These are phyloP conservation scores for Cerceris rybyensis DNA, from an alignment of 2,888 invertebrate genomes.

Conservation along the genomic window DNA sequence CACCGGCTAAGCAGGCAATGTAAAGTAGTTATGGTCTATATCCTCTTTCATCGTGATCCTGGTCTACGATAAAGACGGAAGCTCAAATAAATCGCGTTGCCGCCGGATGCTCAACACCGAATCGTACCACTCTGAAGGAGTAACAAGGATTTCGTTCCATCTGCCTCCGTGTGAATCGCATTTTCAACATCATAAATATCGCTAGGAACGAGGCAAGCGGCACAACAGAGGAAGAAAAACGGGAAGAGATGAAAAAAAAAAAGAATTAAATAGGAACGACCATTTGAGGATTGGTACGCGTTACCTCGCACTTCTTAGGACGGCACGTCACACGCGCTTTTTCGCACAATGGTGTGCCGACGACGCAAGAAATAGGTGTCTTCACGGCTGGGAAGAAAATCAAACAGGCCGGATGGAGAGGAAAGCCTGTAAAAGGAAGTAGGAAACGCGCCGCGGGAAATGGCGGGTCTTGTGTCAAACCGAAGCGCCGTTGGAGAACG, in stretches of 20 bases:
- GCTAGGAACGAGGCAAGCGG: conserved; percentile 28
- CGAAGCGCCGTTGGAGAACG: too few relatives aligned
- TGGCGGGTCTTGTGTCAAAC: too few relatives aligned
- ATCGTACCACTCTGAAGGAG: conserved; percentile 64
- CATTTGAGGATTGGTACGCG: neutral
- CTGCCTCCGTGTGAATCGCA: conserved; percentile 32
- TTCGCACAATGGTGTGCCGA: neutral
- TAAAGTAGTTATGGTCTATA: conserved; percentile 76
- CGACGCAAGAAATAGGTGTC: conserved; percentile 1
- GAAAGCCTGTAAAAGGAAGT: neutral
- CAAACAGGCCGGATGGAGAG: neutral
- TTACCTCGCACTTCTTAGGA: neutral
- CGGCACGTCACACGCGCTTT: neutral
- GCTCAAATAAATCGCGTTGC: conserved; percentile 75
- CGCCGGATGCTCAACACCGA: conserved; percentile 74
- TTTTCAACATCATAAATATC: conserved; percentile 55
- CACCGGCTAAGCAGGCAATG: conserved; percentile 61
- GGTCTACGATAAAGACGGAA: conserved; percentile 74
- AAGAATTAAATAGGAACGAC: neutral
- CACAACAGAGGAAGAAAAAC: neutral
- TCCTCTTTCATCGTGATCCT: conserved; percentile 70
- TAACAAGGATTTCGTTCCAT: conserved; percentile 73
- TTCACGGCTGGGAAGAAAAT: conserved; percentile 10
- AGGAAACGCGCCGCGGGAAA: neutral
- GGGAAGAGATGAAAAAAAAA: neutral